Evolutionary conservation across 2,113 vertebrate species (phyloP).

Genomic region (Corythoichthys haematopterus): DNA sequence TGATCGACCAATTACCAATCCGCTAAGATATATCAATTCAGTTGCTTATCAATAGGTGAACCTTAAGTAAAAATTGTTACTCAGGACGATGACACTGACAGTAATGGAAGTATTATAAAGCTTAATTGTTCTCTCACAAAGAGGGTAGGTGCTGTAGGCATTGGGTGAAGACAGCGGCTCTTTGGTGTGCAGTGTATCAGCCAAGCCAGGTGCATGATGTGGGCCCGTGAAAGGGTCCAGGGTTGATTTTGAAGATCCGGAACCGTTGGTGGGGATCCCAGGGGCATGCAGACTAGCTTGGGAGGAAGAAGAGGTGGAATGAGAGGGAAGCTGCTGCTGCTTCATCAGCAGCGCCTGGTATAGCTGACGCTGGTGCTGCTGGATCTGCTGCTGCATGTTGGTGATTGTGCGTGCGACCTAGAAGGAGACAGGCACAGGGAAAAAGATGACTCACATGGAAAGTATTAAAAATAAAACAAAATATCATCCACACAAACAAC

Average conservation of each 20-base stretch:
- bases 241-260: constrained; percentile 86
- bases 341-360: constrained; percentile 97
- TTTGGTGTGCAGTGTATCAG: constrained; percentile 97
- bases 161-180: constrained; percentile 90
- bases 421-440: constrained; percentile 3
- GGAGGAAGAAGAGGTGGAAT: constrained; percentile 79
- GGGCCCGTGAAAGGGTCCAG: constrained; percentile 88
- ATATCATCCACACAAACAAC: not conserved
- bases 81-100: not conserved
- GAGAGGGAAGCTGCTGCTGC: constrained; percentile 81
- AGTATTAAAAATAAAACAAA: not conserved
- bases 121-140: constrained; percentile 70
- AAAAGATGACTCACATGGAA: too few relatives aligned
- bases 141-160: constrained; percentile 89
- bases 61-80: not conserved
- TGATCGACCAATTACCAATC: not conserved
- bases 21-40: not conserved
- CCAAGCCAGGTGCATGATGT: constrained; percentile 83
- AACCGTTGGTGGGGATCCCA: constrained; percentile 73
- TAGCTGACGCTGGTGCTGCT: constrained; percentile 99
- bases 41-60: not conserved
- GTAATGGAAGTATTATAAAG: not conserved
- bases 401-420: constrained; percentile 99
- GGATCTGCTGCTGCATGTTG: constrained; percentile 99
- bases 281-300: constrained; percentile 85